phyloP scores from a whole-genome alignment of 1,140 invertebrate species.

The Brachionus angularis region DNA sequence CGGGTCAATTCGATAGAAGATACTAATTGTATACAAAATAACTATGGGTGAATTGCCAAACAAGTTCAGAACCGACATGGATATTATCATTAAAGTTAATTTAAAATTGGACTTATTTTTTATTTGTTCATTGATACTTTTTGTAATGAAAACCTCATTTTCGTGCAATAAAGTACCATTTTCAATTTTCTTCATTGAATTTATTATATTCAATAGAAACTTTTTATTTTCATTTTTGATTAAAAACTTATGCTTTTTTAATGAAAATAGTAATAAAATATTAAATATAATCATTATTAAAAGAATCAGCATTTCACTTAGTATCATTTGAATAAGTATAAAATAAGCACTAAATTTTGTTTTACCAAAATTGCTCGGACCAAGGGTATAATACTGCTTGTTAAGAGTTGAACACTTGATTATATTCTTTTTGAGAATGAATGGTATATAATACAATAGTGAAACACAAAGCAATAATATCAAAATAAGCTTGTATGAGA shows the following conservation, averaged over 20 bases:
- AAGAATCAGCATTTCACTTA: constrained; percentile 11
- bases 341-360: constrained; percentile 25
- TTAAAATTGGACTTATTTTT: constrained; percentile 3
- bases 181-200: background rate
- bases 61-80: background rate
- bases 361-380: constrained; percentile 13
- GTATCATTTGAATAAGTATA: constrained; percentile 1
- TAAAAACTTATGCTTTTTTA: background rate
- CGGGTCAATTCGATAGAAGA: constrained; percentile 16
- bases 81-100: constrained; percentile 13
- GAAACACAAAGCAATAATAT: background rate
- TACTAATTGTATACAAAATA: constrained; percentile 2
- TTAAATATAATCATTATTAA: constrained; percentile 26
- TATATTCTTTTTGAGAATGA: constrained; percentile 14
- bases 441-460: background rate
- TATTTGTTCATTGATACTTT: background rate
- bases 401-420: background rate
- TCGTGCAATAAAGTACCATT: background rate
- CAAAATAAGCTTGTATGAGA: constrained; percentile 5
- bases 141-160: background rate
- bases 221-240: background rate
- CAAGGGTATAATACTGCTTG: background rate
- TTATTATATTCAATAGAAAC: background rate
- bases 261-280: background rate
- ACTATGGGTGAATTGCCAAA: constrained; percentile 25